phyloP scores from a whole-genome alignment of 2,797 vertebrate genomes.

The Myioborus melanocephalus region DNA sequence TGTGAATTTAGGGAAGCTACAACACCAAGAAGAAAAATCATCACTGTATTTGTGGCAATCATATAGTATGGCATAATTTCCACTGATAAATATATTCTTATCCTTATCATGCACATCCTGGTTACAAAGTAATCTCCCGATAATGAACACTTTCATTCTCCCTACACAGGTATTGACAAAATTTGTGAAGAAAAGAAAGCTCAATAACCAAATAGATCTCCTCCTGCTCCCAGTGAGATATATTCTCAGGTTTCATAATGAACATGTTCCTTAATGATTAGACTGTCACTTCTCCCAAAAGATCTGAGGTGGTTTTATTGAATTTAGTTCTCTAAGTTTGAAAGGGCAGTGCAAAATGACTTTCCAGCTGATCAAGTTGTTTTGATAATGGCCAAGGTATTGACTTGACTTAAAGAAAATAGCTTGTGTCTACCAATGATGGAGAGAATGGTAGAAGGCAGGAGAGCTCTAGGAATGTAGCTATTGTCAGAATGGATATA shows the following conservation, averaged over 20 bases:
- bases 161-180: neutral
- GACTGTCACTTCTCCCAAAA: constrained; percentile 16
- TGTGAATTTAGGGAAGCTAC: neutral
- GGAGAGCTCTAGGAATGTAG: neutral
- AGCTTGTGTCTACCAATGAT: neutral
- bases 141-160: neutral
- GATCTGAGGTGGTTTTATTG: constrained; percentile 29
- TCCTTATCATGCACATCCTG: neutral
- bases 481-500: neutral
- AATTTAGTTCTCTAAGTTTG: constrained; percentile 42
- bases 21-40: neutral
- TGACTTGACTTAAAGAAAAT: constrained; percentile 44
- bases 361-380: constrained; percentile 29
- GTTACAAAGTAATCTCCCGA: neutral
- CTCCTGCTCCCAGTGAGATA: neutral
- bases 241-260: constrained; percentile 5
- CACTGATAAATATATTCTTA: neutral
- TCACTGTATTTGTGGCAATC: neutral
- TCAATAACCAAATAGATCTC: constrained; percentile 24
- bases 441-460: neutral
- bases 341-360: constrained; percentile 36
- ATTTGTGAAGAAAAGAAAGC: constrained; percentile 15
- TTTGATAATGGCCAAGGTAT: constrained; percentile 29
- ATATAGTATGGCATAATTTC: neutral
- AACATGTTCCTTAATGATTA: constrained; percentile 36